Conservation (phyloP, 2,113 vertebrate genomes). For the Leptosomus discolor region DNA sequence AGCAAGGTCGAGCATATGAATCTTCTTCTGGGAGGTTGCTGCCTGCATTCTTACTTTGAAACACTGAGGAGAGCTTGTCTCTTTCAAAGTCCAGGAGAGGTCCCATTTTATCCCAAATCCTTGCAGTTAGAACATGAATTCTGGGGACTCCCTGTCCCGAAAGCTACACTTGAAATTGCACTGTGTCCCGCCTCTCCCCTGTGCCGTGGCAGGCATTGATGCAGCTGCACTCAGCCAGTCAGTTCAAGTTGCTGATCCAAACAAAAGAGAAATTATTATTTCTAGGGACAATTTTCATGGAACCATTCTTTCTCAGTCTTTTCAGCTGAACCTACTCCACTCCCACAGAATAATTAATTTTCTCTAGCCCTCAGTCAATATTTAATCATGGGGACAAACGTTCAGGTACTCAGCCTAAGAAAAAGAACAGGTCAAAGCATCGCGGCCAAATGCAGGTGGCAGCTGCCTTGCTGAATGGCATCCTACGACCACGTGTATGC, state of each 20-base stretch:
- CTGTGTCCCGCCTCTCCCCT: not conserved
- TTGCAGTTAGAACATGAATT: not conserved
- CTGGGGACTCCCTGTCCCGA: not conserved
- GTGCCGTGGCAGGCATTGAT: rapidly evolving
- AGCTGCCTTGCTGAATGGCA: not conserved
- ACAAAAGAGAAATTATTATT: not conserved
- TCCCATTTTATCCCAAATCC: not conserved
- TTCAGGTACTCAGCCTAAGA: not conserved
- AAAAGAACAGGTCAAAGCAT: not conserved
- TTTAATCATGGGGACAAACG: not conserved
- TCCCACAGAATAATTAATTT: not conserved
- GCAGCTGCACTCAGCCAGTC: not conserved
- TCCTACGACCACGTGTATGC: rapidly evolving
- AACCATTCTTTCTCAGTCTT: not conserved
- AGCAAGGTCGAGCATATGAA: not conserved
- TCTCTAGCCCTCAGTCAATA: not conserved
- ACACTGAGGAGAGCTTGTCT: not conserved
- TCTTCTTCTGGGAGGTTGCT: not conserved
- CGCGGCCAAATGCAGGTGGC: rapidly evolving
- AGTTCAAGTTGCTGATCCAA: not conserved
- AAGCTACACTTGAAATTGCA: not conserved
- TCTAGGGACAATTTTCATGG: not conserved
- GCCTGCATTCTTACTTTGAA: not conserved
- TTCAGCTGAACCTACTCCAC: not conserved
- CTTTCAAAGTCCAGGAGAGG: not conserved